phyloP scores from a whole-genome alignment of 2,888 invertebrate species.

The Choreutis nemorana region DNA sequence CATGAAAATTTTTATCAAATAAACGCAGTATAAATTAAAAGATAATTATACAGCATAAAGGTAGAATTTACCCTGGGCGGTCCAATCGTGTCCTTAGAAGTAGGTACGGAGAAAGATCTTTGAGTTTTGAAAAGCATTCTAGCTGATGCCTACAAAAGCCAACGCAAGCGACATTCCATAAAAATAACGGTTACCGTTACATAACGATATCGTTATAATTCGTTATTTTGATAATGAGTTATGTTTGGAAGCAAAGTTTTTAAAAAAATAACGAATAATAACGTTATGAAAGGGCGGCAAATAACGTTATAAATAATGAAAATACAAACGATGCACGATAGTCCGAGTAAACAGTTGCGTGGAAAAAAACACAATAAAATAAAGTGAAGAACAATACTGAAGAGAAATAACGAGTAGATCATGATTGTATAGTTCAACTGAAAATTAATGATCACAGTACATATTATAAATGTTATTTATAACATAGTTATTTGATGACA shows the following conservation, averaged over 20 bases:
- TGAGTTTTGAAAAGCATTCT: conserved; percentile 90
- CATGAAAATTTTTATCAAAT: no score
- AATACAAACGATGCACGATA: conserved; percentile 48
- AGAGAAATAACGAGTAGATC: no score
- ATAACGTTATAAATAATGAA: background rate
- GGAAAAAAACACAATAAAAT: conserved; percentile 23
- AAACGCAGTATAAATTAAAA: no score
- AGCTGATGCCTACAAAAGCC: conserved; percentile 58
- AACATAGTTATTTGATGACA: no score
- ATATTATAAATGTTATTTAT: no score
- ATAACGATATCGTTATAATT: background rate
- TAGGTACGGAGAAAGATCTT: conserved; percentile 92
- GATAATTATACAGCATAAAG: conserved; percentile 1
- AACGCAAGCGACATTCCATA: conserved; percentile 10
- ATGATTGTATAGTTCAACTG: no score
- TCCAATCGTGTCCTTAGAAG: conserved; percentile 77
- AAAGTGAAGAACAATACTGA: no score
- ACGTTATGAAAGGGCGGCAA: no score
- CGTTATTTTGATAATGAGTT: no score
- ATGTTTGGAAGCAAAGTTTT: no score
- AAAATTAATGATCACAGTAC: no score
- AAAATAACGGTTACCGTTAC: background rate
- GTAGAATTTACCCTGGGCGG: conserved; percentile 58
- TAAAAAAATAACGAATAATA: no score
- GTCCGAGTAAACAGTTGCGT: conserved; percentile 40